phyloP scores from a whole-genome alignment of 2,888 invertebrate species.

The Mesorhabditis sp. region DNA sequence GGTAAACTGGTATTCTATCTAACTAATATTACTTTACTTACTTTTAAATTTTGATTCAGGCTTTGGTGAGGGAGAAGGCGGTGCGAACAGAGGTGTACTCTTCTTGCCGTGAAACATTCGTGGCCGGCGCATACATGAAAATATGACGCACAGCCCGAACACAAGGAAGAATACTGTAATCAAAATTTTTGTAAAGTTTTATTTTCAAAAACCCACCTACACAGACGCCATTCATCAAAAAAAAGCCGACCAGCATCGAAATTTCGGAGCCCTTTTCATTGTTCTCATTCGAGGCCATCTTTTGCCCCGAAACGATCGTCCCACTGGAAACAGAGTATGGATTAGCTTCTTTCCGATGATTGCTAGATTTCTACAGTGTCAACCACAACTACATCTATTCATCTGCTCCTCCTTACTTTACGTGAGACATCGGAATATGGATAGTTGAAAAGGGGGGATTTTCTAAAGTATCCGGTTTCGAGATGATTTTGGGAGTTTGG shows the following conservation, averaged over 20 bases:
- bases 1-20: too few relatives aligned
- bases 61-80: not conserved
- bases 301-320: not conserved
- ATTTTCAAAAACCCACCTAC: slow-evolving; percentile 34
- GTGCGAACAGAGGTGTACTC: not conserved
- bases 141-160: slow-evolving; percentile 51
- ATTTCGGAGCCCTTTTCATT: slow-evolving; percentile 28
- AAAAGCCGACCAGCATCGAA: slow-evolving; percentile 55
- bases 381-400: too few relatives aligned
- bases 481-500: too few relatives aligned
- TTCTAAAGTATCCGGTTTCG: too few relatives aligned
- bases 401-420: too few relatives aligned
- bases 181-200: not conserved
- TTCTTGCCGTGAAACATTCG: slow-evolving; percentile 19
- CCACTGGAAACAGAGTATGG: not conserved
- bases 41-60: not conserved
- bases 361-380: too few relatives aligned
- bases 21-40: not conserved
- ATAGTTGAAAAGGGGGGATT: too few relatives aligned
- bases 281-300: not conserved
- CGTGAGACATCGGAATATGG: too few relatives aligned
- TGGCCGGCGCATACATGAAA: slow-evolving; percentile 47
- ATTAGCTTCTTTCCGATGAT: too few relatives aligned
- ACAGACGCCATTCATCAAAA: slow-evolving; percentile 55
- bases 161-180: slow-evolving; percentile 47